Conservation (phyloP, 2,888 invertebrate genomes). For the Hanleya hanleyi region DNA sequence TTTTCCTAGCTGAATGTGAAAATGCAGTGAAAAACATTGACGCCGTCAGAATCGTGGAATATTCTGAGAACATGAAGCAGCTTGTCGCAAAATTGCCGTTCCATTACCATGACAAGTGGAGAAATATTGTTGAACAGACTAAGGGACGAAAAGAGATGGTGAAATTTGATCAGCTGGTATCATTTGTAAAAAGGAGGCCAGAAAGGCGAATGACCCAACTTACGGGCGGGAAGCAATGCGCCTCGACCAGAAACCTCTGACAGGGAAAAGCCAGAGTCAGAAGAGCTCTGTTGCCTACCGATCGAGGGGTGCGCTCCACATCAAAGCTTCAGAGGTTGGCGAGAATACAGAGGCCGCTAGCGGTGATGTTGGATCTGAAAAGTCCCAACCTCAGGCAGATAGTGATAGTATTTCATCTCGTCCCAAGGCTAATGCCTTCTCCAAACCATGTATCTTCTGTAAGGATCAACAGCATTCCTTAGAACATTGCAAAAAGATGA, state of each 20-base stretch:
- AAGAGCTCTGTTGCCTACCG: background rate
- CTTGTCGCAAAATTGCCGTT: conserved; percentile 16
- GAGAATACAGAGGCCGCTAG: background rate
- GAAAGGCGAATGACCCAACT: too few species aligned
- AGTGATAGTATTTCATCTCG: background rate
- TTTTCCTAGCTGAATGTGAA: conserved; percentile 21
- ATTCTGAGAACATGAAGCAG: conserved; percentile 19
- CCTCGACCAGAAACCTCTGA: too few species aligned
- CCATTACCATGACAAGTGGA: conserved; percentile 23
- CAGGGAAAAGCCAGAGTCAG: too few species aligned
- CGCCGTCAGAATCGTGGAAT: conserved; percentile 11
- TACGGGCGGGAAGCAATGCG: too few species aligned
- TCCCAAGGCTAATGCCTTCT: background rate
- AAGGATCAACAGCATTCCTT: background rate
- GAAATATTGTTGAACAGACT: background rate
- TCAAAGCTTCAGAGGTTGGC: background rate
- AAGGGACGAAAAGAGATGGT: background rate
- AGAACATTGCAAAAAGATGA: too few species aligned
- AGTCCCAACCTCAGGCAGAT: background rate
- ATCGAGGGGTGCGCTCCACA: background rate
- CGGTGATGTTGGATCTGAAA: background rate
- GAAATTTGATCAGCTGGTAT: background rate
- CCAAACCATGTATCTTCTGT: background rate
- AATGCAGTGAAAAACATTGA: conserved; percentile 14
- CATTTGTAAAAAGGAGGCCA: too few species aligned